Conservation (phyloP, 2,797 vertebrate genomes). For the Lepidocolaptes lacrymiger region DNA sequence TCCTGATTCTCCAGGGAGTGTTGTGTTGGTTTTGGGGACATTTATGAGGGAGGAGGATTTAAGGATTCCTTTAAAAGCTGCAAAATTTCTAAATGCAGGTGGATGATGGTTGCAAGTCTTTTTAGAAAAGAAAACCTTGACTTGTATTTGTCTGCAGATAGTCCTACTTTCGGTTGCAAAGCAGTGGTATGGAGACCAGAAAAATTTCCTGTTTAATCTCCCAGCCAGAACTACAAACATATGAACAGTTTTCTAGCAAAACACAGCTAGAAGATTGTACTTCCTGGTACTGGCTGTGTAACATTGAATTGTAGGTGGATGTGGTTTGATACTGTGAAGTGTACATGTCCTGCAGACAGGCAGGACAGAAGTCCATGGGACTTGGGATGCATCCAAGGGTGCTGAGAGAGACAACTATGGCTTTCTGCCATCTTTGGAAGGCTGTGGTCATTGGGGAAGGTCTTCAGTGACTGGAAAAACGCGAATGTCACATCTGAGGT, state of each 20-base stretch:
- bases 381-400: fast-evolving
- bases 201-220: background rate
- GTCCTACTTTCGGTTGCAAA: background rate
- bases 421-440: background rate
- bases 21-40: constrained; percentile 33
- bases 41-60: background rate
- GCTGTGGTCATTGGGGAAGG: fast-evolving
- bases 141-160: background rate
- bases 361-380: background rate
- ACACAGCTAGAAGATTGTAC: background rate
- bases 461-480: background rate
- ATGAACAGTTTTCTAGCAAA: background rate
- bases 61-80: background rate
- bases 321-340: background rate
- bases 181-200: background rate
- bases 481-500: background rate
- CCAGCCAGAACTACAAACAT: background rate
- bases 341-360: background rate
- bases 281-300: background rate
- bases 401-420: background rate
- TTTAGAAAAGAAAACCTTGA: constrained; percentile 10
- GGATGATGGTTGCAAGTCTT: background rate
- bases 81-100: background rate
- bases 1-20: constrained; percentile 20
- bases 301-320: background rate